Evolutionary conservation across 2,113 vertebrate genomes (phyloP).

Genomic region (Fulica atra): DNA sequence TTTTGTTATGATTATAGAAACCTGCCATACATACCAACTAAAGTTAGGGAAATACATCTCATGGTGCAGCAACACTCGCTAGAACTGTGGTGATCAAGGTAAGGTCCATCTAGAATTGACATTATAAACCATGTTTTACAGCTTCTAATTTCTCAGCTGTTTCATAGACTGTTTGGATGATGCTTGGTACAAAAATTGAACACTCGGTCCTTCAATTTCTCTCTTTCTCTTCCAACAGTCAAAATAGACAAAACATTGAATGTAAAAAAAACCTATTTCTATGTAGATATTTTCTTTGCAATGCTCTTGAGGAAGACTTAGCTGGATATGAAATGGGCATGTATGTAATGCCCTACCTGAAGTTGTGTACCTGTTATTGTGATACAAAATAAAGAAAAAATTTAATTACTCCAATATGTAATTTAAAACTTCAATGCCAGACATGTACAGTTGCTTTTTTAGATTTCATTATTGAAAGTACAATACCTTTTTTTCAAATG

Average conservation of each 20-base stretch:
- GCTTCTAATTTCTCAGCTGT: not conserved
- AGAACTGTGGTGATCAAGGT: rapidly evolving
- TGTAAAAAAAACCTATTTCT: not conserved
- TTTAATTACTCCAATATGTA: not conserved
- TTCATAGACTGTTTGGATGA: not conserved
- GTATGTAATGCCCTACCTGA: not conserved
- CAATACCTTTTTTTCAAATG: not conserved
- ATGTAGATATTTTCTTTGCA: not conserved
- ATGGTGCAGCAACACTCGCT: not conserved
- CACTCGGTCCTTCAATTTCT: not conserved
- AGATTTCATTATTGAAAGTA: not conserved
- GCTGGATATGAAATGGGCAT: not conserved
- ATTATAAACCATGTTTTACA: not conserved
- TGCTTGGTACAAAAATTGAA: not conserved
- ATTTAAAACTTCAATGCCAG: not conserved
- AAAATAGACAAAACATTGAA: not conserved
- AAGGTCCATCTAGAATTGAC: not conserved
- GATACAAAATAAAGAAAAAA: not conserved
- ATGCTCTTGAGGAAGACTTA: not conserved
- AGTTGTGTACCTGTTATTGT: not conserved
- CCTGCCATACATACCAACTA: not conserved
- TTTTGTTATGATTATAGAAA: not conserved
- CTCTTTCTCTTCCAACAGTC: not conserved
- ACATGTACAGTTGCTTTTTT: not conserved
- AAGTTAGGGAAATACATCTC: not conserved